These are phyloP conservation scores for Benitochromis conjunctus DNA, from an alignment of 2,113 vertebrate species.

Conservation along the genomic window DNA sequence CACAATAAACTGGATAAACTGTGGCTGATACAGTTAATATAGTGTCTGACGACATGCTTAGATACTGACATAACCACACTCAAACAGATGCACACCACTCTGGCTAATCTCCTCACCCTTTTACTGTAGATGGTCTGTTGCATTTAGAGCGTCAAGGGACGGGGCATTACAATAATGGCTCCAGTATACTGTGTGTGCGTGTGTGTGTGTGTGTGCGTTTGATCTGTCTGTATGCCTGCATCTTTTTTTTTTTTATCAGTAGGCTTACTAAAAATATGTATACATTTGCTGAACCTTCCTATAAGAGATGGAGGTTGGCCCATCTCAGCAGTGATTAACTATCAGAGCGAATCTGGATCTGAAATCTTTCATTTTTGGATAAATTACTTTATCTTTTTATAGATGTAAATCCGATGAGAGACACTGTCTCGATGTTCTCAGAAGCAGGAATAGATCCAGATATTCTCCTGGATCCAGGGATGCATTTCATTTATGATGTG, in stretches of 20 bases:
- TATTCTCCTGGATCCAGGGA: background rate
- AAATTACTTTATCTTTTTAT: background rate
- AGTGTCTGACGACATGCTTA: background rate
- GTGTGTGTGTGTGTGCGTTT: background rate
- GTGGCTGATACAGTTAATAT: background rate
- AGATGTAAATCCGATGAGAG: rapidly evolving
- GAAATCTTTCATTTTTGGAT: background rate
- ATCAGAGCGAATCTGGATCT: background rate
- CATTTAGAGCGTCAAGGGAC: conserved; percentile 8
- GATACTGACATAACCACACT: background rate
- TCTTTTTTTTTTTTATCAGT: background rate
- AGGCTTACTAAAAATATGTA: background rate
- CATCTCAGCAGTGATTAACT: background rate
- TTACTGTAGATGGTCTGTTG: background rate
- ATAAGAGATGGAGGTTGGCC: background rate
- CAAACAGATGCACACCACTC: background rate
- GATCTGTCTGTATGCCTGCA: too few relatives aligned
- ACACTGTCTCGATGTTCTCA: background rate
- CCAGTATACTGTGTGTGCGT: background rate
- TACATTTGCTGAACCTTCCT: background rate
- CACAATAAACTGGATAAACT: background rate
- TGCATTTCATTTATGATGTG: background rate
- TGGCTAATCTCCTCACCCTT: background rate
- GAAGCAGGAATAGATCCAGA: background rate
- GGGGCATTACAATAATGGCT: background rate